phyloP scores from a whole-genome alignment of 2,113 vertebrate genomes.

The Melanocharis versteri region DNA sequence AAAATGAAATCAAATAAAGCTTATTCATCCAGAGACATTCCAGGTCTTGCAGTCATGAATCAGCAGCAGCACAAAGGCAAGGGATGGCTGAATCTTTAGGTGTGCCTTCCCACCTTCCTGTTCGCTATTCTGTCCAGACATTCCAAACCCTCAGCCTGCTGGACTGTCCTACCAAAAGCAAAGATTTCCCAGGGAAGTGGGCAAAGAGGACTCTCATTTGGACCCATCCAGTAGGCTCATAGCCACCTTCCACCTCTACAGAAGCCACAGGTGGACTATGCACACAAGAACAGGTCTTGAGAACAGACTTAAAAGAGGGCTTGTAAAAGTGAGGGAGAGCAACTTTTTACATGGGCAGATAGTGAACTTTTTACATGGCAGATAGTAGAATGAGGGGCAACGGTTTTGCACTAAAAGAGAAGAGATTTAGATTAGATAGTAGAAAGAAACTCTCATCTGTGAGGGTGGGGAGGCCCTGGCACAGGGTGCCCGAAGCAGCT shows the following conservation, averaged over 20 bases:
- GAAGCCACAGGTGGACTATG: neutral
- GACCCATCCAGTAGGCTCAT: rapidly evolving
- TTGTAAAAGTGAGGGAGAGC: neutral
- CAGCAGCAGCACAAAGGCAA: neutral
- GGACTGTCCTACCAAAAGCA: neutral
- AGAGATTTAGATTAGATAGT: neutral
- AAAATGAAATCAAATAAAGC: neutral
- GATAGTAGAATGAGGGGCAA: rapidly evolving
- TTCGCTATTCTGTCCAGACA: neutral
- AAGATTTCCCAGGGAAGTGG: neutral
- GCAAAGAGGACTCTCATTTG: neutral
- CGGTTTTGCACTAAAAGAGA: neutral
- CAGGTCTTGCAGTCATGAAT: neutral
- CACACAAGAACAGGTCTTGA: neutral
- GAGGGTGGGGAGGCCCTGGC: rapidly evolving
- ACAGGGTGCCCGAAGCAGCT: rapidly evolving
- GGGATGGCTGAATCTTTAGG: neutral
- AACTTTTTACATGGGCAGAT: neutral
- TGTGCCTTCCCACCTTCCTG: neutral
- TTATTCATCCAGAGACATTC: neutral
- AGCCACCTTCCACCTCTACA: neutral
- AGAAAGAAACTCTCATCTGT: neutral
- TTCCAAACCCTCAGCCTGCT: neutral
- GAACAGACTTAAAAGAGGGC: neutral
- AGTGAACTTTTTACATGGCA: neutral